phyloP scores from a whole-genome alignment of 1,140 invertebrate genomes.

The Lamellibrachia luymesi region DNA sequence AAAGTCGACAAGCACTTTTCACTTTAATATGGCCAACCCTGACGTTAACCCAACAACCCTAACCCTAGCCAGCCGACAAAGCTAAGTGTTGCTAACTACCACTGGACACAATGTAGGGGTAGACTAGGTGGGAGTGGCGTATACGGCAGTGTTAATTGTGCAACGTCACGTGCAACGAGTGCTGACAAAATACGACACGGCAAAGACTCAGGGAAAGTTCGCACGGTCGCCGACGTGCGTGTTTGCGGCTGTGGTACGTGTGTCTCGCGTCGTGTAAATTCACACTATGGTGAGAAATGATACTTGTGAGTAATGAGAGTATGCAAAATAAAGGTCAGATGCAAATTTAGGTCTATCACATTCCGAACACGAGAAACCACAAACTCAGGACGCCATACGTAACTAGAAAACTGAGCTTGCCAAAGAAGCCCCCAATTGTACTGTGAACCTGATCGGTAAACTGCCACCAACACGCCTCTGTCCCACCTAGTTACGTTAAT shows the following conservation, averaged over 20 bases:
- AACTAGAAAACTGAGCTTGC: not conserved
- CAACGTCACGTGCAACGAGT: not conserved
- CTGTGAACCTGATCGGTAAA: too few relatives aligned
- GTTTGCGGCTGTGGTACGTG: not conserved
- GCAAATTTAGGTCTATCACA: too few relatives aligned
- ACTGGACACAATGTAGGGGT: not conserved
- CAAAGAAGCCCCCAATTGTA: too few relatives aligned
- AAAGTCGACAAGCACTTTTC: not conserved
- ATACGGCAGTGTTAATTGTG: not conserved
- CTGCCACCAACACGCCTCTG: too few relatives aligned
- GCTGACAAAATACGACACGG: not conserved
- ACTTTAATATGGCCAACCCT: not conserved
- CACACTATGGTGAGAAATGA: too few relatives aligned
- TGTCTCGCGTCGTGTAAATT: too few relatives aligned
- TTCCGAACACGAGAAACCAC: too few relatives aligned
- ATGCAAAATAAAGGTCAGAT: too few relatives aligned
- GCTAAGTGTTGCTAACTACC: not conserved
- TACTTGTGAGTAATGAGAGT: too few relatives aligned
- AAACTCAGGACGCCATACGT: not conserved
- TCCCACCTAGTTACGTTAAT: too few relatives aligned
- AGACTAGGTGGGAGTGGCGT: not conserved
- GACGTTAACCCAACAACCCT: not conserved
- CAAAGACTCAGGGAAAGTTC: not conserved
- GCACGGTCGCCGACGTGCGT: not conserved
- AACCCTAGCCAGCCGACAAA: too few relatives aligned